phyloP scores from a whole-genome alignment of 2,797 vertebrate genomes.

The Cottoperca gobio region DNA sequence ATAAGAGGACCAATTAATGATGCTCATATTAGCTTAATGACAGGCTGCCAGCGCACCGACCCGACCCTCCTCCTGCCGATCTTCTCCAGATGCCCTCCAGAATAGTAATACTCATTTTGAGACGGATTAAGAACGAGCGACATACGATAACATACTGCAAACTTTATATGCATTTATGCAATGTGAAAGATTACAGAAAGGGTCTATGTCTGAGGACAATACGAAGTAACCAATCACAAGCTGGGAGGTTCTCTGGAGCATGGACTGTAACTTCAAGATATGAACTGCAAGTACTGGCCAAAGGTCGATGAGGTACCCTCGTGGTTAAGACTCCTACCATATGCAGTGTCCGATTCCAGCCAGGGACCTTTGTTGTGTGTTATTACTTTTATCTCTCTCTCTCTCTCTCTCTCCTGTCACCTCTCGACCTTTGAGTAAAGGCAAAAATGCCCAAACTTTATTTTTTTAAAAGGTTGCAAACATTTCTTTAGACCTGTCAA shows the following conservation, averaged over 20 bases:
- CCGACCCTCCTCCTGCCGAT: background rate
- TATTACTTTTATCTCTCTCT: background rate
- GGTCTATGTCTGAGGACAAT: background rate
- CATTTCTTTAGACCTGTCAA: background rate
- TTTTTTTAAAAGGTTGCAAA: background rate
- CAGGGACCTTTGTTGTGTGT: background rate
- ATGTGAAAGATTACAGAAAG: background rate
- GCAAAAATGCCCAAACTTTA: background rate
- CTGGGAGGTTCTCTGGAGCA: background rate
- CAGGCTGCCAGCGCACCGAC: background rate
- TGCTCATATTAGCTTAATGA: conserved; percentile 11
- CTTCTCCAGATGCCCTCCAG: background rate
- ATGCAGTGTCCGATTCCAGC: too few species aligned
- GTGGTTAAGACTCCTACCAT: background rate
- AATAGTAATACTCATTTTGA: background rate
- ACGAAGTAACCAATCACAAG: background rate
- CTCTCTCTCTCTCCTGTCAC: background rate
- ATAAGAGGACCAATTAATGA: background rate
- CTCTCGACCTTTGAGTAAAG: background rate
- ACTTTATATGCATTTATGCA: background rate
- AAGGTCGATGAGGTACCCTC: background rate
- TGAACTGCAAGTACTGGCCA: too few species aligned
- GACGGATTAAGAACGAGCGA: background rate
- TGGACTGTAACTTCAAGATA: too few species aligned
- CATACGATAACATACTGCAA: background rate